phyloP scores from a whole-genome alignment of 2,113 vertebrate genomes.

The Zapornia atra region DNA sequence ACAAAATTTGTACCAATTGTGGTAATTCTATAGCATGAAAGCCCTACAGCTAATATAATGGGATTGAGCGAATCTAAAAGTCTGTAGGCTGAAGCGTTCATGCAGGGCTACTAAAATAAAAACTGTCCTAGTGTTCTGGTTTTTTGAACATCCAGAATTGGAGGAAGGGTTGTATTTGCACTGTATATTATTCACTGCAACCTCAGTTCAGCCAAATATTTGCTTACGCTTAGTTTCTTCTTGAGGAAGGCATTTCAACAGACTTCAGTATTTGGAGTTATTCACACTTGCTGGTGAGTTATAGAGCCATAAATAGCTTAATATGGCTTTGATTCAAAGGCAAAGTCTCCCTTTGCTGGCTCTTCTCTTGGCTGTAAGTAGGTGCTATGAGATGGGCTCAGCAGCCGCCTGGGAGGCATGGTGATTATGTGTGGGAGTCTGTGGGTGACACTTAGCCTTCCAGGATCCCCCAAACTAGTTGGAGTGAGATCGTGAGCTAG shows the following conservation, averaged over 20 bases:
- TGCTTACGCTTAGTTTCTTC: not conserved
- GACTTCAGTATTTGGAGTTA: not conserved
- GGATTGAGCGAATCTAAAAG: not conserved
- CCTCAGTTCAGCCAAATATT: not conserved
- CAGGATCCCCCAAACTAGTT: not conserved
- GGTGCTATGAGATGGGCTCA: not conserved
- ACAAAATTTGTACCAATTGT: not conserved
- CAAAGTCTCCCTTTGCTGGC: not conserved
- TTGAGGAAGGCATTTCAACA: not conserved
- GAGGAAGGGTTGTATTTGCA: not conserved
- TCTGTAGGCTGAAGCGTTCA: not conserved
- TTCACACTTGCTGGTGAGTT: not conserved
- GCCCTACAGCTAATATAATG: not conserved
- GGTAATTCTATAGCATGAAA: not conserved
- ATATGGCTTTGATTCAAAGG: not conserved
- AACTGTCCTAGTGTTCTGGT: not conserved
- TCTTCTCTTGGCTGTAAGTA: too few relatives aligned
- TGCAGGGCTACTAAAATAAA: not conserved
- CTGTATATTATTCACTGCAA: not conserved
- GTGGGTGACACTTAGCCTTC: not conserved
- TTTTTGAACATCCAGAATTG: not conserved
- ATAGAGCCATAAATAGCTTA: not conserved
- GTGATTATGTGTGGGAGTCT: fast-evolving
- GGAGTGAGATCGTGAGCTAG: not conserved
- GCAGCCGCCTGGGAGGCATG: not conserved